Base-by-base conservation (phyloP, 37 sponge, comb jelly and placozoan species). In the Dysidea cf. avara region DNA sequence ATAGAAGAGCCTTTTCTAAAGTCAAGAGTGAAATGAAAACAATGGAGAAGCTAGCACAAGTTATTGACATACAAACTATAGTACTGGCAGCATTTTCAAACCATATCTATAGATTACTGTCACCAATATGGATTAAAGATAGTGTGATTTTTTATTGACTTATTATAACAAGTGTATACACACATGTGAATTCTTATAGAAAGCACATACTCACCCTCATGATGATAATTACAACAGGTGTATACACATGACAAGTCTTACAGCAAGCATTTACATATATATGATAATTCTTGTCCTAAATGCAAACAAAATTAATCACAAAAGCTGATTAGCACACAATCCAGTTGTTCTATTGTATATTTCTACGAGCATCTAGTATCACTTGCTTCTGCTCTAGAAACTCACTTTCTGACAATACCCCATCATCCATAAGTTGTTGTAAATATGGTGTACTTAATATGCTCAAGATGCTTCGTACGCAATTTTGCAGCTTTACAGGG, bases 341-440 rank as follows among this genome's bases (percentile, higher is more conserved):
- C 6, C 3, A 54, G 21, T 21, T 54, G 21, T 21, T 21, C 56
- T 25, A 25, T 21, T 25, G 24, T 7, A 25, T 6, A 5, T 25
- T 22, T n/a, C 24, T 7, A 68, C 63, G 40, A 24, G 37, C 30
- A 21, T 20, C 39, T 4, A 76, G 36, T 21, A 76, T 76, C 34
- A 21, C 34, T 38, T 1, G 26, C 36, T 76, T 76, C 65, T 76
- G 76, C 24, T 76, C 65, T 3, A 50, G 16, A 52, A 49, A 76
- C 25, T 76, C 77, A 14, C 32, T 1, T 4, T 64, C 66, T 34
- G 25, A 16, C 14, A 76, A 20, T 33, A 76, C 52, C 26, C 67
- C 77, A 64, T 76, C 77, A 53, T 76, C 77, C 64, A 36, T 66
- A 24, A 76, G 37, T 20, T 64, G 33, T 29, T 76, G 77, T 34